A percentile compares a stretch with the other conserved stretches of the same genome.
Evolutionary conservation across 1,140 invertebrate species (phyloP).

Genomic region (Scaptomyza pallida): DNA sequence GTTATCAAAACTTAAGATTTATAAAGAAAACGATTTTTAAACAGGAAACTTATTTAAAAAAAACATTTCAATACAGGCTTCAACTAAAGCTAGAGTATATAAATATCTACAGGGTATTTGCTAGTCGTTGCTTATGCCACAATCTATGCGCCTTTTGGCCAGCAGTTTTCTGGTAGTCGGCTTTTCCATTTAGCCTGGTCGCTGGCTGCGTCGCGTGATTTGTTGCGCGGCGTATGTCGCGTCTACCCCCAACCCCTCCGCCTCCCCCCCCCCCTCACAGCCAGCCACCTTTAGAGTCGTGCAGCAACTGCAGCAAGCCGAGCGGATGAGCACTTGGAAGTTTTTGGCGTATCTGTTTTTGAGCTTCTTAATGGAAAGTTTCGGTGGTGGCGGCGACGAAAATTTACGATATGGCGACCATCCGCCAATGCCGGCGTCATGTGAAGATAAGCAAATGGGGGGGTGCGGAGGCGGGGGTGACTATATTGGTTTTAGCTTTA

Average conservation of each 20-base stretch:
- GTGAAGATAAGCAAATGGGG: conserved; percentile 68
- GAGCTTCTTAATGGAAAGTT: conserved; percentile 82
- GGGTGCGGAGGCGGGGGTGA: not conserved
- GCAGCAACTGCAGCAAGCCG: conserved; percentile 7
- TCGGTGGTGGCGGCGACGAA: conserved; percentile 21
- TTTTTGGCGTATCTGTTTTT: conserved; percentile 77
- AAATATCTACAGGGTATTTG: not conserved
- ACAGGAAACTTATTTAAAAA: too few species aligned
- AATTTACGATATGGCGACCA: conserved; percentile 67
- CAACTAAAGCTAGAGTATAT: too few species aligned
- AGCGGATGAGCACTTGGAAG: conserved; percentile 60
- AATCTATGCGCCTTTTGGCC: conserved; percentile 13
- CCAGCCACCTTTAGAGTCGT: not conserved
- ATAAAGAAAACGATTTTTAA: too few species aligned
- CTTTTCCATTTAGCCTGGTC: conserved; percentile 67
- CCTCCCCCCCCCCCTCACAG: not conserved
- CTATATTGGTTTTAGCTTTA: conserved; percentile 51
- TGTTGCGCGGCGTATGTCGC: conserved; percentile 68
- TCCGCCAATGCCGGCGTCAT: conserved; percentile 65
- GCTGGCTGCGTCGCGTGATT: conserved; percentile 65
- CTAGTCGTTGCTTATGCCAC: not conserved
- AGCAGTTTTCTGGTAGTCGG: conserved; percentile 41
- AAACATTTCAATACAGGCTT: too few species aligned
- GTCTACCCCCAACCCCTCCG: conserved; percentile 16
- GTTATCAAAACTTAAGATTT: too few species aligned